Percentiles rank a stretch among this genome's conserved stretches.
Evolutionary conservation across 2,888 invertebrate genomes (phyloP).

Genomic region (Erebia epiphron): DNA sequence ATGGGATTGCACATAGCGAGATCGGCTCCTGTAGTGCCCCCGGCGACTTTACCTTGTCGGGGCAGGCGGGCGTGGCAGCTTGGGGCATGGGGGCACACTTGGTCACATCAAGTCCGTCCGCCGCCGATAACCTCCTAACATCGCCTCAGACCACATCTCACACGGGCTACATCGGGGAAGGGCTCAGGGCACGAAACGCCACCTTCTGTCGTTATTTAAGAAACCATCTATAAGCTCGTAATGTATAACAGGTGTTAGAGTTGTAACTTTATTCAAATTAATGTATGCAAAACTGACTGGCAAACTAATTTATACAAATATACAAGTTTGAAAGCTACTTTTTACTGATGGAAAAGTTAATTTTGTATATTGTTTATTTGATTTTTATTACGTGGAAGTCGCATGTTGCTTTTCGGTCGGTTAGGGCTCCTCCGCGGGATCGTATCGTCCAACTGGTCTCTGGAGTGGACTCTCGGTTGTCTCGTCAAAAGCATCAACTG

Average conservation of each 20-base stretch:
- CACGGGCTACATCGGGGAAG: slow-evolving; percentile 74
- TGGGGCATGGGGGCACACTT: slow-evolving; percentile 40
- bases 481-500: slow-evolving; percentile 6
- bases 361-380: slow-evolving; percentile 22
- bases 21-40: slow-evolving; percentile 73
- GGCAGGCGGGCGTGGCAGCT: slow-evolving; percentile 44
- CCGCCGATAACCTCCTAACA: slow-evolving; percentile 63
- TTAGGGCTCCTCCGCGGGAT: slow-evolving; percentile 6
- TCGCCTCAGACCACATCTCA: slow-evolving; percentile 79
- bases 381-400: slow-evolving; percentile 8
- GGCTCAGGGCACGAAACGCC: slow-evolving; percentile 77
- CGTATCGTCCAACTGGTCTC: slow-evolving; percentile 9
- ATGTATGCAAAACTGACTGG: slow-evolving; percentile 22
- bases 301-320: slow-evolving; percentile 33
- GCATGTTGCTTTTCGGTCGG: background rate
- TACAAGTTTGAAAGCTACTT: slow-evolving; percentile 40
- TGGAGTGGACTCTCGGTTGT: background rate
- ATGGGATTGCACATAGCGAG: slow-evolving; percentile 74
- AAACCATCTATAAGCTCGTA: slow-evolving; percentile 78
- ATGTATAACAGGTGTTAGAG: slow-evolving; percentile 41
- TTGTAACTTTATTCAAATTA: slow-evolving; percentile 41
- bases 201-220: slow-evolving; percentile 80
- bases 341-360: slow-evolving; percentile 23
- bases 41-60: slow-evolving; percentile 70
- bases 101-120: slow-evolving; percentile 35